Evolutionary conservation across 2,888 invertebrate species (phyloP).

Genomic region (Teleogryllus oceanicus): DNA sequence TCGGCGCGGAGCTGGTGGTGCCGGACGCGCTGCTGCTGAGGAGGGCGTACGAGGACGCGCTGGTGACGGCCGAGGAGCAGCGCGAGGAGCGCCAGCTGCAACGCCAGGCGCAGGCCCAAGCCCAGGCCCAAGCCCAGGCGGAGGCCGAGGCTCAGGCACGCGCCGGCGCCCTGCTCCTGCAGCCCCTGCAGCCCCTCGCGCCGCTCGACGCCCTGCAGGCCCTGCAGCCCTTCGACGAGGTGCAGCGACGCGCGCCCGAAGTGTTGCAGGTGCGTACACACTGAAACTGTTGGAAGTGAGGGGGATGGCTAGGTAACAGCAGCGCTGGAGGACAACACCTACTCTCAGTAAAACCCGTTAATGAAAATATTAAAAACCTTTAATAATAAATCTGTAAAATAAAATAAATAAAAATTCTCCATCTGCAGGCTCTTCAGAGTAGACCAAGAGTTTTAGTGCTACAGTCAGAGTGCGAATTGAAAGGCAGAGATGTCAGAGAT

Average conservation of each 20-base stretch:
- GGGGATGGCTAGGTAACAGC: too few relatives aligned
- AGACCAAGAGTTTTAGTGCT: too few relatives aligned
- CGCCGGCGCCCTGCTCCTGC: background rate
- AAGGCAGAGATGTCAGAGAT: too few relatives aligned
- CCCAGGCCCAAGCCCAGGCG: background rate
- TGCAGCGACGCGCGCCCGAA: constrained; percentile 6
- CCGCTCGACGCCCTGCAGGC: constrained; percentile 3
- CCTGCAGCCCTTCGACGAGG: background rate
- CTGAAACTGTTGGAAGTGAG: too few relatives aligned
- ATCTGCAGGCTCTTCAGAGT: too few relatives aligned
- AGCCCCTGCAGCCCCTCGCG: background rate
- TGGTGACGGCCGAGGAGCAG: background rate
- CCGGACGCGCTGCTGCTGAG: background rate
- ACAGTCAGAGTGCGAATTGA: too few relatives aligned
- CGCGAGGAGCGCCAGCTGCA: background rate
- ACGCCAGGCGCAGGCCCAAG: background rate
- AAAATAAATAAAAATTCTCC: too few relatives aligned
- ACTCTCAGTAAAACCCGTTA: too few relatives aligned
- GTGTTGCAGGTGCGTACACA: background rate
- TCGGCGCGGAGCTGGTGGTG: background rate
- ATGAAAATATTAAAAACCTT: too few relatives aligned
- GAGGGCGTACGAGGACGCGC: background rate
- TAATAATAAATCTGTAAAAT: too few relatives aligned
- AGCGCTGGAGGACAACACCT: too few relatives aligned
- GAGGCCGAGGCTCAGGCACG: background rate